Evolutionary conservation across 1,140 invertebrate genomes (phyloP).

Genomic region (Drosophila triauraria): DNA sequence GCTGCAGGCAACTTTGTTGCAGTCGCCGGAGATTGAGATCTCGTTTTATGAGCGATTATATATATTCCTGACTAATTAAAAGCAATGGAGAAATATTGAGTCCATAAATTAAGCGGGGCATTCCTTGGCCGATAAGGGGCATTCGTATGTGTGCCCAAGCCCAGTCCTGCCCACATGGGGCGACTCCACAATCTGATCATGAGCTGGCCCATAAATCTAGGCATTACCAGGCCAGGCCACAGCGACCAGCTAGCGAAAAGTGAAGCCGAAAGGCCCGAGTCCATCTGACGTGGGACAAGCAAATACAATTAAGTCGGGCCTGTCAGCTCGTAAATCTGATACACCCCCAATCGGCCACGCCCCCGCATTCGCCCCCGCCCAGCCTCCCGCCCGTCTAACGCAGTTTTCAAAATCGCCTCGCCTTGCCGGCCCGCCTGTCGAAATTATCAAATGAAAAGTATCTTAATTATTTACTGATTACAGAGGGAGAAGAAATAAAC

Average conservation of each 20-base stretch:
- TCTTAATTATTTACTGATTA: constrained; percentile 83
- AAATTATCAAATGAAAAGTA: constrained; percentile 74
- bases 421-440: constrained; percentile 43
- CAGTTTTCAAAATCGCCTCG: constrained; percentile 22
- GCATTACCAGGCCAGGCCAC: constrained; percentile 46
- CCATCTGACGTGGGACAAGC: constrained; percentile 69
- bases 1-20: constrained; percentile 55
- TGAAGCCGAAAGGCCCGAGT: constrained; percentile 37
- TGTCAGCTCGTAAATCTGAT: constrained; percentile 71
- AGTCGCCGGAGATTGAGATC: constrained; percentile 64
- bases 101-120: constrained; percentile 60
- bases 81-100: constrained; percentile 71
- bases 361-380: constrained; percentile 12
- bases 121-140: constrained; percentile 25
- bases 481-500: constrained; percentile 17
- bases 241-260: constrained; percentile 18
- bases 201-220: constrained; percentile 49
- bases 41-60: constrained; percentile 55
- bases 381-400: constrained; percentile 36
- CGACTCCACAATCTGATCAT: constrained; percentile 36
- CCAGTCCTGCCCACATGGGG: constrained; percentile 35
- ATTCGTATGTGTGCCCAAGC: background rate
- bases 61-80: constrained; percentile 72
- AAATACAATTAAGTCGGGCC: constrained; percentile 77
- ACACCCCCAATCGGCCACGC: constrained; percentile 41